Evolutionary conservation across 2,113 vertebrate species (phyloP).

Genomic region (Scolopax mira): DNA sequence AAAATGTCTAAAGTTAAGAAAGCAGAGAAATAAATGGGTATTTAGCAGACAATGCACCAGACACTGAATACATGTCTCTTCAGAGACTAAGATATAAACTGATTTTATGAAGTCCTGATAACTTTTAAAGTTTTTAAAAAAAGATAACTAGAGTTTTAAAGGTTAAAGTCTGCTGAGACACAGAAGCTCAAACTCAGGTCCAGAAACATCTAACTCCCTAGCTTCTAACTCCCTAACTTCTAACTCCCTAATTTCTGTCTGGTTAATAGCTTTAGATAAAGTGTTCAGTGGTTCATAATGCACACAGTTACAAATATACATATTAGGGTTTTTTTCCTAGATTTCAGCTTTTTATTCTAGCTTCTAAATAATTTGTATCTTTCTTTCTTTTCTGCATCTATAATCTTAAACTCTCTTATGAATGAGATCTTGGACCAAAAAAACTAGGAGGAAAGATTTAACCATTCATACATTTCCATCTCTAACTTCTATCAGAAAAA

Average conservation of each 20-base stretch:
- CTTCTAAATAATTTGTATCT: background rate
- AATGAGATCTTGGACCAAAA: background rate
- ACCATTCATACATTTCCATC: background rate
- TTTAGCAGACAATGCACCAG: background rate
- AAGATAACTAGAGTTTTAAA: background rate
- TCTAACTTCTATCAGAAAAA: background rate
- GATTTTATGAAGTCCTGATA: background rate
- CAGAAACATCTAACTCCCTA: background rate
- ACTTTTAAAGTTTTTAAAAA: background rate
- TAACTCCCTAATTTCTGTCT: background rate
- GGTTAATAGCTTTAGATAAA: background rate
- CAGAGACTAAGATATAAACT: background rate
- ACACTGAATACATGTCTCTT: background rate
- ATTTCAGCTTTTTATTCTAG: background rate
- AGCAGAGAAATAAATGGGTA: background rate
- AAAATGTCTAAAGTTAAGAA: background rate
- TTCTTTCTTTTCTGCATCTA: background rate
- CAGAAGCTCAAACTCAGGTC: background rate
- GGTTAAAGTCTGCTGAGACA: background rate
- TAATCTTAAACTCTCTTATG: background rate
- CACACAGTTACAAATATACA: background rate
- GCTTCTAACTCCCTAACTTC: background rate
- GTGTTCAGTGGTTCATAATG: background rate
- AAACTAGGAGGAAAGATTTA: background rate
- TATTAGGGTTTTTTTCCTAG: fast-evolving